Base-by-base conservation (phyloP, 2,888 invertebrate genomes). In the Xanthia icteritia region DNA sequence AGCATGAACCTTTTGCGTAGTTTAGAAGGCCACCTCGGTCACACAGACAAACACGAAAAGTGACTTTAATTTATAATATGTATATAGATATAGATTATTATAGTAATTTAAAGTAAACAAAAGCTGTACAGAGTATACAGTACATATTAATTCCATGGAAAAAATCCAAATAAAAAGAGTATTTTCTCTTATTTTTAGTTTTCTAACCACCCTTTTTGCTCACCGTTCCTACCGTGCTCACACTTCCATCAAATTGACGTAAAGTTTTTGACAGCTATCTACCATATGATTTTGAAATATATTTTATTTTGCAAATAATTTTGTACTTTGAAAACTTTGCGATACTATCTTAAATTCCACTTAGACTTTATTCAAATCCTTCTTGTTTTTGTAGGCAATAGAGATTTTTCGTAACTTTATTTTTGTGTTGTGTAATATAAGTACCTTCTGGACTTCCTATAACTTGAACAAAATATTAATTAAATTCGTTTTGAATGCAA, bases 201-300 rank as follows among this genome's bases (percentile, higher is more conserved):
- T 0, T 11, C n/a, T n/a, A 73, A 76, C 23, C 48, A 17, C 0
- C 75, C 71, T 76, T 63, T 73, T 83, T 73, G 39, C 54, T 51
- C 5, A 36, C 8, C 2, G 17, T 36, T 15, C 31, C 17, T 20
- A 27, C 11, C 6, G 2, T 31, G 39, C 13, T 45, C 17, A 27
- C 9, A 31, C 45, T 9, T 42, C 48, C 23, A 39, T 81, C 65
- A 79, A 75, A 73, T 54, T 86, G 88, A 85, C 77, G 51, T 80
- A 45, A 65, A 51, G 60, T 68, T 82, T 82, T 86, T 89, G 85
- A 87, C 86, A 83, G 74, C 70, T 61, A 70, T 73, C 56, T 70
- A 76, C 73, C 82, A 73, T 76, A 84, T 84, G 85, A 79, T 80
- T 85, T 84, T 86, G 73, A 82, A 81, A 73, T 75, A 54, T 77